These are phyloP conservation scores for Lithophane ornitopus DNA, from an alignment of 2,888 invertebrate genomes.

Conservation along the genomic window DNA sequence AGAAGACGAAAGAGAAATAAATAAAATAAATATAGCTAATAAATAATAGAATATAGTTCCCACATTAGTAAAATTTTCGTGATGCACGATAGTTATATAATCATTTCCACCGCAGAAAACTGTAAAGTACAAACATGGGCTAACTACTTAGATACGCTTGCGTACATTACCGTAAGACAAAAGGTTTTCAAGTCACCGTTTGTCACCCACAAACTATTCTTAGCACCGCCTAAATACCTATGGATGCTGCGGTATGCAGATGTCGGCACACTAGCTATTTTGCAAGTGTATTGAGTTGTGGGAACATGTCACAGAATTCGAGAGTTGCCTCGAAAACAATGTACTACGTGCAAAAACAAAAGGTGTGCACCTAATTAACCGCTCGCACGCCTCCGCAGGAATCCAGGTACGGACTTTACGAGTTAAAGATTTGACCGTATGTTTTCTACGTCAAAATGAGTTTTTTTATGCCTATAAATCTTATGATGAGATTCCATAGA, in stretches of 20 bases:
- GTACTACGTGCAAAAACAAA: constrained; percentile 84
- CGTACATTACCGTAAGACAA: constrained; percentile 44
- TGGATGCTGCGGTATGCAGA: constrained; percentile 75
- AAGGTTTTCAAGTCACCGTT: constrained; percentile 55
- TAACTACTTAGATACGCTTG: constrained; percentile 42
- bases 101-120: not conserved
- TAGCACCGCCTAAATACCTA: constrained; percentile 70
- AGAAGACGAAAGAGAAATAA: not conserved
- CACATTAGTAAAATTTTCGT: not conserved
- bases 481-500: not conserved
- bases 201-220: constrained; percentile 68
- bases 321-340: constrained; percentile 82
- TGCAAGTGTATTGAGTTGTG: constrained; percentile 85
- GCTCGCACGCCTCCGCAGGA: constrained; percentile 77
- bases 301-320: constrained; percentile 84
- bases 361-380: constrained; percentile 83
- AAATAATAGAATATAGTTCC: no score
- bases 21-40: no score
- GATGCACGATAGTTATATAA: not conserved
- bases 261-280: constrained; percentile 78
- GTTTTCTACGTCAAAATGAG: not conserved
- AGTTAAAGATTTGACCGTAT: constrained; percentile 3
- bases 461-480: no score
- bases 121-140: constrained; percentile 19
- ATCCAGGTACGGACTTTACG: constrained; percentile 65